phyloP scores from a whole-genome alignment of 2,888 invertebrate species.

The Conchocele bisecta region DNA sequence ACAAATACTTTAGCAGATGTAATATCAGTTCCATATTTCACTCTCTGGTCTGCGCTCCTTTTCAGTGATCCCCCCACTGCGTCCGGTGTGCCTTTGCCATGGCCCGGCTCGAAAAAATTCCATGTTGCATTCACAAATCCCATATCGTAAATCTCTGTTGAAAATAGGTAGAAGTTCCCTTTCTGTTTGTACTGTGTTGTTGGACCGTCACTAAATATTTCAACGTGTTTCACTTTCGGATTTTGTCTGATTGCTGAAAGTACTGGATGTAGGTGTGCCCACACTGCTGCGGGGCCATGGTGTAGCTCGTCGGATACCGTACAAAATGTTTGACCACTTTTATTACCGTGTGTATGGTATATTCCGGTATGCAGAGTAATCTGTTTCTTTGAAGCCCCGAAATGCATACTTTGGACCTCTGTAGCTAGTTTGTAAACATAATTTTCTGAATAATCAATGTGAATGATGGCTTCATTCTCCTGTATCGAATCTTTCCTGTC shows the following conservation, averaged over 20 bases:
- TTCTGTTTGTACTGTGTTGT: conserved; percentile 80
- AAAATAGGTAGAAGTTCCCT: conserved; percentile 78
- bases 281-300: conserved; percentile 81
- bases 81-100: conserved; percentile 79
- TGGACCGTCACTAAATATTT: conserved; percentile 72
- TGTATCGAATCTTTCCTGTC: conserved; percentile 15
- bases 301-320: conserved; percentile 74
- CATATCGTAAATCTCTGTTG: conserved; percentile 19
- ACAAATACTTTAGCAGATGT: conserved; percentile 10
- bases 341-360: conserved; percentile 1
- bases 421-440: conserved; percentile 21
- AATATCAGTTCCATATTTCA: conserved; percentile 48
- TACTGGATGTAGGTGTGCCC: conserved; percentile 80
- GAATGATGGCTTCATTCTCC: conserved; percentile 33
- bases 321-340: conserved; percentile 59
- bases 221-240: conserved; percentile 37
- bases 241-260: conserved; percentile 34
- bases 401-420: conserved; percentile 41
- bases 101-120: conserved; percentile 79
- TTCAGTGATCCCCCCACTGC: conserved; percentile 76
- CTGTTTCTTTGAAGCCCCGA: conserved; percentile 41
- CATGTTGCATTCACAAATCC: conserved; percentile 61
- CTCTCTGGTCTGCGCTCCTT: conserved; percentile 61
- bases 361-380: conserved; percentile 51
- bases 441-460: conserved; percentile 47